Conservation (phyloP, 2,797 vertebrate genomes). For the Clamator glandarius region DNA sequence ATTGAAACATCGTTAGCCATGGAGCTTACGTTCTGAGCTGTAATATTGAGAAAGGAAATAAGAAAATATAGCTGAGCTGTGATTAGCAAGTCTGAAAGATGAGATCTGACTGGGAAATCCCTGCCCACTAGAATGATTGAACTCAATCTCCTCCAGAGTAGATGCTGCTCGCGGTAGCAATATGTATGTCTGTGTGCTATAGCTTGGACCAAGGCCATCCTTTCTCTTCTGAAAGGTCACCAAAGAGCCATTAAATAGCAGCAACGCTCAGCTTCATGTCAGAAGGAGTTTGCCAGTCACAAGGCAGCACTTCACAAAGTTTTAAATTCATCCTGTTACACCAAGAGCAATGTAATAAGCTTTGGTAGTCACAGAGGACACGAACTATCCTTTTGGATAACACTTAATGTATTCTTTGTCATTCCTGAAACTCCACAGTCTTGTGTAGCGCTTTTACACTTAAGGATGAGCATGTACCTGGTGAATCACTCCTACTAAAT, state of each 20-base stretch:
- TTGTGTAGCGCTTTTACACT: conserved; percentile 9
- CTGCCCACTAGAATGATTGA: not conserved
- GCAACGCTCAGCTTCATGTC: conserved; percentile 1
- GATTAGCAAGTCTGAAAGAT: not conserved
- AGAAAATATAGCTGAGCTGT: not conserved
- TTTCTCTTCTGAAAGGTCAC: conserved; percentile 42
- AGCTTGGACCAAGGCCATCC: conserved; percentile 15
- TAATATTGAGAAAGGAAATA: not conserved
- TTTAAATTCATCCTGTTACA: conserved; percentile 49
- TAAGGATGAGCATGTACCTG: conserved; percentile 41
- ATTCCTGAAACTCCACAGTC: conserved; percentile 24
- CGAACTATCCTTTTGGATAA: conserved; percentile 10
- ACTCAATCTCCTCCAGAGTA: not conserved
- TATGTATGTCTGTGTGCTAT: not conserved
- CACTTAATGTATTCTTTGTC: conserved; percentile 59
- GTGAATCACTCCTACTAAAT: conserved; percentile 57
- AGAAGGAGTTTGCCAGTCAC: conserved; percentile 39
- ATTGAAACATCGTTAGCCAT: not conserved
- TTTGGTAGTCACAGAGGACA: conserved; percentile 12
- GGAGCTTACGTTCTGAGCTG: not conserved
- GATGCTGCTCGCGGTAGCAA: not conserved
- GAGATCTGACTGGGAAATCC: not conserved
- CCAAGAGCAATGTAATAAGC: conserved; percentile 46
- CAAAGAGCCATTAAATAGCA: conserved; percentile 32
- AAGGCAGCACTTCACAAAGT: conserved; percentile 42